Evolutionary conservation across 2,888 invertebrate species (phyloP).

Genomic region (Pseudococcus jackbeardsleyi): DNA sequence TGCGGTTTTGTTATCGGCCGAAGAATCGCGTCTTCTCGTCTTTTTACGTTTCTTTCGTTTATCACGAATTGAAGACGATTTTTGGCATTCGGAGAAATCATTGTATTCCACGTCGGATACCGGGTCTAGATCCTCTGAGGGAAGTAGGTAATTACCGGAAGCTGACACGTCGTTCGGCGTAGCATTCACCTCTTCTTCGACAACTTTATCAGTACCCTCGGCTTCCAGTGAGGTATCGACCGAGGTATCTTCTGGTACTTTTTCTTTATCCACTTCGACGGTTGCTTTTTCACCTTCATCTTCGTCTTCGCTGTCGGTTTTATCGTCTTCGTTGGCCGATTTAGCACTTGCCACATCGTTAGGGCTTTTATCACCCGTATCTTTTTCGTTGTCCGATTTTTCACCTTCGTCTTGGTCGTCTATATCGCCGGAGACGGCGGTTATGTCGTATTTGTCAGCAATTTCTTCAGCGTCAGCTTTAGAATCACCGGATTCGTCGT

Average conservation of each 20-base stretch:
- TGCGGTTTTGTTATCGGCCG: conserved; percentile 7
- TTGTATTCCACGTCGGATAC: conserved; percentile 65
- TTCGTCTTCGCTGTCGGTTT: conserved; percentile 46
- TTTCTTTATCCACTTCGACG: conserved; percentile 23
- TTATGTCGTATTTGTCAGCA: neutral
- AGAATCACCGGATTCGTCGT: conserved; percentile 12
- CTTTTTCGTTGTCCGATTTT: conserved; percentile 57
- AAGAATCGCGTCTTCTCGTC: conserved; percentile 51
- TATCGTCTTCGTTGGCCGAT: conserved; percentile 29
- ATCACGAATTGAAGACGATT: conserved; percentile 10
- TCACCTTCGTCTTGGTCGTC: conserved; percentile 70
- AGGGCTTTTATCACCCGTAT: neutral
- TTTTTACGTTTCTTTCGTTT: conserved; percentile 58
- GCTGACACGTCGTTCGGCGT: conserved; percentile 36
- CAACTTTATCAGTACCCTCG: conserved; percentile 65
- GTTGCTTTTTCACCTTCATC: conserved; percentile 64
- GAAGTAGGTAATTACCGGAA: conserved; percentile 57
- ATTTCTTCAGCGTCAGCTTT: neutral
- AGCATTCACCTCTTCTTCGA: conserved; percentile 30
- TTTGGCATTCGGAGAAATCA: conserved; percentile 58
- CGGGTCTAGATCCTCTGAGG: conserved; percentile 66
- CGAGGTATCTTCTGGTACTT: neutral
- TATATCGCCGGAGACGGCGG: neutral
- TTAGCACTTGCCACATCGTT: neutral
- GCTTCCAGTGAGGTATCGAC: conserved; percentile 42